Evolutionary conservation across 2,113 vertebrate species (phyloP).

Genomic region (human): DNA sequence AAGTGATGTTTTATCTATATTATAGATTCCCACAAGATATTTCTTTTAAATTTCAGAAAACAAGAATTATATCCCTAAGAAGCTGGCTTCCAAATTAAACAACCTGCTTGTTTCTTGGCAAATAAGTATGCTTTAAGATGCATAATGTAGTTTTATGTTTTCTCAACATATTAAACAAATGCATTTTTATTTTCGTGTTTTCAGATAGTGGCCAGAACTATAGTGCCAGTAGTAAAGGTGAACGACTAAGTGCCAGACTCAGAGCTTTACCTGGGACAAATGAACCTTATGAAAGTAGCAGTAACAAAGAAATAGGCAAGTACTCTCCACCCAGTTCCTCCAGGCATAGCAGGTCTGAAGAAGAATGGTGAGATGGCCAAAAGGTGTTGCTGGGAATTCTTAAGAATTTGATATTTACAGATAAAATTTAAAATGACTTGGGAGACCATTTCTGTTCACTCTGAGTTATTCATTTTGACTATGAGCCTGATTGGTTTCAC

Average conservation of each 20-base stretch:
- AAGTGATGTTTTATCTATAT: neutral
- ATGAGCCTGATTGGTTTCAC: neutral
- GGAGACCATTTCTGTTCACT: slow-evolving; percentile 51
- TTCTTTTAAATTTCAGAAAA: neutral
- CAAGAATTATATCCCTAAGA: neutral
- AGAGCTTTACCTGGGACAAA: slow-evolving; percentile 89
- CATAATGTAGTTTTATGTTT: slow-evolving; percentile 9
- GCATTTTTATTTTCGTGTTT: slow-evolving; percentile 61
- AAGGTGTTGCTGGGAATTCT: neutral
- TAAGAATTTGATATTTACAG: neutral
- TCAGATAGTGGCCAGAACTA: slow-evolving; percentile 90
- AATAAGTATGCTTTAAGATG: slow-evolving; percentile 58
- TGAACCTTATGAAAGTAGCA: slow-evolving; percentile 93
- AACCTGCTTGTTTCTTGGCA: slow-evolving; percentile 52
- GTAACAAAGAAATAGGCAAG: slow-evolving; percentile 92
- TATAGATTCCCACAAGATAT: neutral
- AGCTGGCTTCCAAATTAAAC: neutral
- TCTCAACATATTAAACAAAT: slow-evolving; percentile 45
- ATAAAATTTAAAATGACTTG: neutral
- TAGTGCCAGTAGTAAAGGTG: slow-evolving; percentile 87
- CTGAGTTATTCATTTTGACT: neutral
- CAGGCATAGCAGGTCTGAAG: neutral
- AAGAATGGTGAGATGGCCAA: neutral
- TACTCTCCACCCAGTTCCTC: slow-evolving; percentile 35
- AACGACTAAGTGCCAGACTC: slow-evolving; percentile 90